Base-by-base conservation (phyloP, 2,888 invertebrate genomes). In the Zele albiditarsus region DNA sequence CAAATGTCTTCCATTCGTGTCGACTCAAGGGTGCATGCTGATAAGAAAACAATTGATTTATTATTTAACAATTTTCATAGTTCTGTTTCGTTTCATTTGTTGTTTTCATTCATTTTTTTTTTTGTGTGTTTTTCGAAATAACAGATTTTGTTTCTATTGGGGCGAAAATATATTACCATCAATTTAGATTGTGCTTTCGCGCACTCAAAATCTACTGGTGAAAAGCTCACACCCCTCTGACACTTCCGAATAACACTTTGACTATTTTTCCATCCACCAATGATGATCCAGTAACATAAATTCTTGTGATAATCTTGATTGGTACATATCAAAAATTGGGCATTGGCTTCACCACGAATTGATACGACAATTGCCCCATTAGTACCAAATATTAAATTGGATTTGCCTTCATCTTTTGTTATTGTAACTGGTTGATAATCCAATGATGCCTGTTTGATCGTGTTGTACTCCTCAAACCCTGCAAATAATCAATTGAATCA, bases 271-370 rank as follows among this genome's bases (percentile, higher is more conserved):
- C 83, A 84, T 12, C 82, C 85, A 12, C 83, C 83, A 12, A 89
- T 76, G 33, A 85, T 78, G 12, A 89, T 80, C 84, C 84, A 87
- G 65, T 86, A 88, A 71, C 89, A 89, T n/a, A 80, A 82, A 65
- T 80, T 53, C 0, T 1, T 5, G 0, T 5, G 0, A 28, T 73
- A 73, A 4, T 53, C 0, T 0, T 42, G 12, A 2, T 33, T 42
- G 20, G 84, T 78, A 72, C 89, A 89, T 0, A 89, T 27, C 23
- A 82, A 80, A 38, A 89, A 79, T 58, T 86, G 83, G 0, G 80
- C 84, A 28, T 87, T 83, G 0, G 12, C 23, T 1, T 38, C 0
- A 14, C 76, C 82, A 0, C 85, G 83, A 28, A 85, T 71, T 0
- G 87, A 86, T 57, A 85, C 68, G 0, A 69, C 73, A 0, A 82